Percentiles rank a stretch among this genome's conserved stretches.
Conservation (phyloP, 2,113 vertebrate genomes). For the Junco hyemalis region DNA sequence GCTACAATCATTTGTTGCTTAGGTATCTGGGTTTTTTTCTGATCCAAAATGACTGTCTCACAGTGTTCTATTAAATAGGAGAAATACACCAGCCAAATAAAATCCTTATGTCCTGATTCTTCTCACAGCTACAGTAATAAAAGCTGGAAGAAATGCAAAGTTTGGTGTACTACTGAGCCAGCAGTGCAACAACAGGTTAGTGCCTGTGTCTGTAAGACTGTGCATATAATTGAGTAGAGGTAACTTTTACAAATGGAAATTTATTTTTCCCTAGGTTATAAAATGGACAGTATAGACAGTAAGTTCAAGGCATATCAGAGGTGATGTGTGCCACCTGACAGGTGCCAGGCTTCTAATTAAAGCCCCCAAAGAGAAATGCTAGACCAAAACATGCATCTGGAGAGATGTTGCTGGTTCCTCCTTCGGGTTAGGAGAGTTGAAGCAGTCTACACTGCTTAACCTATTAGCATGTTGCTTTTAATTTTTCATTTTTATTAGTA, state of each 20-base stretch:
- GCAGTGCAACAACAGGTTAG: background rate
- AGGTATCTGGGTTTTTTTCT: background rate
- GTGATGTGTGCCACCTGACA: background rate
- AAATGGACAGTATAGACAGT: background rate
- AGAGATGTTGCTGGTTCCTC: background rate
- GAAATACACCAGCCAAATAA: background rate
- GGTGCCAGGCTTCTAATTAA: background rate
- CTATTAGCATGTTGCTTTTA: constrained; percentile 32
- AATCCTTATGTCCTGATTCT: background rate
- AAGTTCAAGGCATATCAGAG: background rate
- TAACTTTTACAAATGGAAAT: background rate
- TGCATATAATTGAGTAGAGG: background rate
- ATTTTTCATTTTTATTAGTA: constrained; percentile 56
- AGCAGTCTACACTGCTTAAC: background rate
- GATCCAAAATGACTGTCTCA: background rate
- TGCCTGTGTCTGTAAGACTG: background rate
- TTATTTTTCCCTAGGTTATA: background rate
- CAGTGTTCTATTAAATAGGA: background rate
- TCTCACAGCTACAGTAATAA: background rate
- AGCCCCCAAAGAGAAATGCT: background rate
- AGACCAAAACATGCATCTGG: background rate
- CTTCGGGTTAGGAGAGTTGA: background rate
- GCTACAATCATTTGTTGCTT: background rate
- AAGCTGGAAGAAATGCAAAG: background rate
- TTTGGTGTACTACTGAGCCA: background rate